Evolutionary conservation across 1,140 invertebrate genomes (phyloP).

Genomic region (Lutraria rhynchaena): DNA sequence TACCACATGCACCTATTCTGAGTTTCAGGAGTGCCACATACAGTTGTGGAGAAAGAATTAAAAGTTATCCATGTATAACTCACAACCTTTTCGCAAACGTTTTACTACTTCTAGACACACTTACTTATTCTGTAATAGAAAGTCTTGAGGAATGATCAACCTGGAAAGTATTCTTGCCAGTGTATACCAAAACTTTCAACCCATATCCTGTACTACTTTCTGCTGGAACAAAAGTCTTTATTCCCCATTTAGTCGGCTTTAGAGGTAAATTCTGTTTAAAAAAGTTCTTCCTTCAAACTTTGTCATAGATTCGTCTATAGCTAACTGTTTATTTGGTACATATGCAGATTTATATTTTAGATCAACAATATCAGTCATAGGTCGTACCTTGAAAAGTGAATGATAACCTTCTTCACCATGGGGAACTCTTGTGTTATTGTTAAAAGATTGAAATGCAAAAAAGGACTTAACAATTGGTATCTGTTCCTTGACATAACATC

Average conservation of each 20-base stretch:
- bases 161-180: slow-evolving; percentile 19
- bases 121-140: slow-evolving; percentile 36
- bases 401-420: no score
- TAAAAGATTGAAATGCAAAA: no score
- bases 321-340: slow-evolving; percentile 4
- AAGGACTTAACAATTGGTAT: no score
- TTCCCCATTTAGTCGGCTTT: slow-evolving; percentile 30
- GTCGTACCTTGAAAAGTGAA: no score
- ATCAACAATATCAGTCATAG: no score
- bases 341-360: no score
- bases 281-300: slow-evolving; percentile 26
- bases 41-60: slow-evolving; percentile 27
- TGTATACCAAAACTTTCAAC: slow-evolving; percentile 6
- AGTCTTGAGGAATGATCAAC: background rate
- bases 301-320: slow-evolving; percentile 35
- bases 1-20: slow-evolving; percentile 52
- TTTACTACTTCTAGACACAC: slow-evolving; percentile 1
- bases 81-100: slow-evolving; percentile 16
- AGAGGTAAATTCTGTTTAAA: slow-evolving; percentile 25
- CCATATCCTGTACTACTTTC: slow-evolving; percentile 25
- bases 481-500: no score
- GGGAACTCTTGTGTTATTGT: no score
- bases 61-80: slow-evolving; percentile 42
- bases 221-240: slow-evolving; percentile 17
- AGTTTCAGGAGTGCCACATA: slow-evolving; percentile 10